A percentile compares a stretch with the other conserved stretches of the same genome.
Evolutionary conservation across 2,113 vertebrate species (phyloP).

Genomic region (Synodontis membranacea): DNA sequence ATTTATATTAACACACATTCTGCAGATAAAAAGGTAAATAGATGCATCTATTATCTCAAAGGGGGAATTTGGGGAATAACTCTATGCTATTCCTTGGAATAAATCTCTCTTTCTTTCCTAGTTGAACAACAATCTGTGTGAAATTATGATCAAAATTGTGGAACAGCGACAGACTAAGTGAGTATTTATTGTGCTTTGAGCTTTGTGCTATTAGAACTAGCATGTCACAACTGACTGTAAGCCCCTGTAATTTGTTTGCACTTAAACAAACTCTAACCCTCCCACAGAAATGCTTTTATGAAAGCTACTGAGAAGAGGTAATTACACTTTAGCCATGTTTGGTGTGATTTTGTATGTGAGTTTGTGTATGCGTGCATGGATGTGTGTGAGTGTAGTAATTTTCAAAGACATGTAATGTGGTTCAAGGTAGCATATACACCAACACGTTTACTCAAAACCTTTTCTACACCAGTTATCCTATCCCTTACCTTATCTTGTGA

Average conservation of each 20-base stretch:
- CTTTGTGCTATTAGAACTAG: slow-evolving; percentile 2
- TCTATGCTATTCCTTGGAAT: neutral
- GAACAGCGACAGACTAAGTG: slow-evolving; percentile 78
- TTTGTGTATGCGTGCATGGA: neutral
- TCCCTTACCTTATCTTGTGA: neutral
- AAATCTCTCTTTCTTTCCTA: slow-evolving; percentile 59
- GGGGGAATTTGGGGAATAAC: neutral
- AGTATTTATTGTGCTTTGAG: slow-evolving; percentile 46
- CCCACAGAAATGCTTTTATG: slow-evolving; percentile 66
- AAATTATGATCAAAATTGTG: slow-evolving; percentile 89
- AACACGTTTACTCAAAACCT: neutral
- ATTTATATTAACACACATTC: neutral
- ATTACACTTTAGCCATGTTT: neutral
- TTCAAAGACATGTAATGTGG: neutral
- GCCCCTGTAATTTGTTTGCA: neutral
- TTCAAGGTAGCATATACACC: neutral
- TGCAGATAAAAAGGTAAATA: neutral
- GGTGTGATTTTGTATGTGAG: neutral
- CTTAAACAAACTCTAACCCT: slow-evolving; percentile 34
- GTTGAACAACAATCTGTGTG: slow-evolving; percentile 91
- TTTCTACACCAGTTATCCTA: neutral
- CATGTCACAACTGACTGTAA: neutral
- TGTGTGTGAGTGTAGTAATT: neutral
- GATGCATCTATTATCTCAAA: neutral
- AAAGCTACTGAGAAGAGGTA: slow-evolving; percentile 59